Evolutionary conservation across 2,113 vertebrate species (phyloP), one percentile per base, ranked within the genome.

Genomic region (Corvus moneduloides): DNA sequence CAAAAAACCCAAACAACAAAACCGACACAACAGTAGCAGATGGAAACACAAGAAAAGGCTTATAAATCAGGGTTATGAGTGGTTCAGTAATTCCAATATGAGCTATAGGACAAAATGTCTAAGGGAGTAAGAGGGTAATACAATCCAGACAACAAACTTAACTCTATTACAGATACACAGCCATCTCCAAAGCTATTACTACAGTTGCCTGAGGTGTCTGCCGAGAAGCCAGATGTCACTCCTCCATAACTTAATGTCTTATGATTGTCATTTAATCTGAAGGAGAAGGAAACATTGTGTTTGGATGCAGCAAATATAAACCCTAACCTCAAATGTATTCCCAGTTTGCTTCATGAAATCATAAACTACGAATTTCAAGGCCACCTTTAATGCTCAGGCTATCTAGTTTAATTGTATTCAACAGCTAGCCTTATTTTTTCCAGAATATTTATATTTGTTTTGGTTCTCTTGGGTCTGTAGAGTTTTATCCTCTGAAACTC

Each of bases 181-280:
- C 87, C 86, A 87, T 97, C 96, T 97, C 94, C 62, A 44, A 96
- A 98, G 96, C 96, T 97, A 97, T 98, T 98, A 98, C 79, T 79
- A 58, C 84, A 69, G 83, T 97, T 97, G 97, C 97, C 94, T 95
- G 97, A 95, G 97, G 97, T 98, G 92, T 92, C 87, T 97, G 94
- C 96, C 11, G 84, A 97, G 94, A 91, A 96, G 89, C 97, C 97
- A 98, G 98, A 98, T 98, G 97, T 97, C 97, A 97, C 78, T 97
- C 67, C 90, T 96, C 93, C 87, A 84, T 96, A 97, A 97, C 85
- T 97, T 97, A 90, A 92, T 58, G 35, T 94, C 91, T 97, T 97
- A 97, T 80, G 95, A 88, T 80, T 97, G 95, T 94, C 92, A 96
- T 97, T 97, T 97, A 94, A 91, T 94, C 49, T 84, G 85, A 96